Percentiles rank a stretch among this genome's conserved stretches.
Conservation (phyloP, 1,140 invertebrate species). For the Pygmarrhopalites habei region DNA sequence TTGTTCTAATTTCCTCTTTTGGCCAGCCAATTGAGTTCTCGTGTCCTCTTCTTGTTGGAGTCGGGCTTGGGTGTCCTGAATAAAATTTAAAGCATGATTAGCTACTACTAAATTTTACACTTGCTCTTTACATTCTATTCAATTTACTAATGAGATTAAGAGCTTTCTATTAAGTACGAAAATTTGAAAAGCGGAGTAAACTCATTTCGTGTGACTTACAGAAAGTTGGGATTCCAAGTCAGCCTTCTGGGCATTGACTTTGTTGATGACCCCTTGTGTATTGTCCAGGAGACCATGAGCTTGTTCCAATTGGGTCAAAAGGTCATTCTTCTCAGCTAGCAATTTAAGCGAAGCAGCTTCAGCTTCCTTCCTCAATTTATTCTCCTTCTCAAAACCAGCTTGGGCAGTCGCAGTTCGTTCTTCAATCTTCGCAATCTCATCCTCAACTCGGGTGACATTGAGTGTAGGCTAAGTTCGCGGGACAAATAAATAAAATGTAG, state of each 20-base stretch:
- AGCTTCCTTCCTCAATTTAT: constrained; percentile 92
- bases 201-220: constrained; percentile 56
- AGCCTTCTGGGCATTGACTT: constrained; percentile 89
- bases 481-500: too few species aligned
- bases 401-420: constrained; percentile 91
- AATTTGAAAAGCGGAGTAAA: too few species aligned
- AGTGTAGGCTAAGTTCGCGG: constrained; percentile 97
- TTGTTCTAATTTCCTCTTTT: constrained; percentile 72
- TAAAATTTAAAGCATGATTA: too few species aligned
- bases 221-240: constrained; percentile 91
- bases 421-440: constrained; percentile 94
- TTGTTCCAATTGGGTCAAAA: constrained; percentile 78
- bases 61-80: constrained; percentile 92
- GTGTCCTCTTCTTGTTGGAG: constrained; percentile 46
- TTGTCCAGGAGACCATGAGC: constrained; percentile 83
- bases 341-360: constrained; percentile 87
- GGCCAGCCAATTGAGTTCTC: constrained; percentile 36
- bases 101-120: too few species aligned
- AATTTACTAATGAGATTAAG: too few species aligned
- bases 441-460: constrained; percentile 96
- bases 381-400: constrained; percentile 86
- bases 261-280: constrained; percentile 82
- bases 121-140: too few species aligned
- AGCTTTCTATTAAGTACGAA: too few species aligned
- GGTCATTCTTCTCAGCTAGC: constrained; percentile 83